A percentile compares a stretch with the other conserved stretches of the same genome.
Conservation (phyloP, 2,888 invertebrate species). For the Aspidiotus rigidus region DNA sequence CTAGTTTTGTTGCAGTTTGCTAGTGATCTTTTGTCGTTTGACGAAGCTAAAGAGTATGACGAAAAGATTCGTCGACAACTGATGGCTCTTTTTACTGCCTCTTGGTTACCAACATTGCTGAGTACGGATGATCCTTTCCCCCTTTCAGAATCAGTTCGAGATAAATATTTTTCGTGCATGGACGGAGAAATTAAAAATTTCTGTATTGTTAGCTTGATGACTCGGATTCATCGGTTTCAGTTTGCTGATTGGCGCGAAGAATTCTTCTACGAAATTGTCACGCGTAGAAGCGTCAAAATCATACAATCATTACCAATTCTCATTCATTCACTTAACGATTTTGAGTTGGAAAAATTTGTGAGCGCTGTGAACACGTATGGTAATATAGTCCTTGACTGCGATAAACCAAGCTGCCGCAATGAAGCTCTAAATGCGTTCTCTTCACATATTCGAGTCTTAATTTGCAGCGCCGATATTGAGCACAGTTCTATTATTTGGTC, state of each 20-base stretch:
- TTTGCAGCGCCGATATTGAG: slow-evolving; percentile 3
- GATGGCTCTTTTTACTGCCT: slow-evolving; percentile 1
- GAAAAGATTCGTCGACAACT: not conserved
- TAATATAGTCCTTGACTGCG: too few relatives aligned
- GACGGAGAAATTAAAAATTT: slow-evolving; percentile 5
- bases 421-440: slow-evolving; percentile 5
- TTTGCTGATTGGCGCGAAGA: not conserved
- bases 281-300: not conserved
- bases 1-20: not conserved
- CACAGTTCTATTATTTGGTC: slow-evolving; percentile 1
- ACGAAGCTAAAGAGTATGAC: slow-evolving; percentile 4
- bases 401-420: not conserved
- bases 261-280: slow-evolving; percentile 4
- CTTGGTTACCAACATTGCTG: not conserved
- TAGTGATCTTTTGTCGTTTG: slow-evolving; percentile 12
- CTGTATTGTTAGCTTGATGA: slow-evolving; percentile 7
- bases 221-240: not conserved
- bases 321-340: slow-evolving; percentile 1
- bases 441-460: not conserved
- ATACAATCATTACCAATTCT: slow-evolving; percentile 2
- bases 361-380: not conserved
- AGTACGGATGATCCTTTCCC: not conserved
- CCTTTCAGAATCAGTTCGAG: slow-evolving; percentile 2
- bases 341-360: not conserved
- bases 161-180: not conserved